These are phyloP conservation scores for Cheilosia soror DNA, from an alignment of 2,888 invertebrate species.

Conservation along the genomic window DNA sequence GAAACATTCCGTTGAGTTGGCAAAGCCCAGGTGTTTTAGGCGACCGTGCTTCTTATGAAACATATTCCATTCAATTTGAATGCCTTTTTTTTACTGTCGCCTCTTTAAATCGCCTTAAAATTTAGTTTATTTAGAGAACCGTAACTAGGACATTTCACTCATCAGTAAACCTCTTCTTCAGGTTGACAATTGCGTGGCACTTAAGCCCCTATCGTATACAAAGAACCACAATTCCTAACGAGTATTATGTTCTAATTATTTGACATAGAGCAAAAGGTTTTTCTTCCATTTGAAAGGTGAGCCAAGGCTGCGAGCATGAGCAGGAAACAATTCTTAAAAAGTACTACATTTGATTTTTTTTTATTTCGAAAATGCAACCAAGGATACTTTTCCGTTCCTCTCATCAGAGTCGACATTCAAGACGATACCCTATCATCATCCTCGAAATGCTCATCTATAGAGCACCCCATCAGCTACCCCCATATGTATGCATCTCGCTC, in stretches of 20 bases:
- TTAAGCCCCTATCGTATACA: constrained; percentile 14
- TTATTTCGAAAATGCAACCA: constrained; percentile 31
- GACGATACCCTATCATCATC: constrained; percentile 60
- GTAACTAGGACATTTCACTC: constrained; percentile 32
- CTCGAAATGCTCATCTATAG: constrained; percentile 61
- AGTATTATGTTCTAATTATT: constrained; percentile 64
- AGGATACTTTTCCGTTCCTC: constrained; percentile 62
- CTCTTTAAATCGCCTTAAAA: constrained; percentile 11
- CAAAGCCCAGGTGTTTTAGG: constrained; percentile 48
- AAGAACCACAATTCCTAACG: constrained; percentile 33
- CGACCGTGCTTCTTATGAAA: constrained; percentile 16
- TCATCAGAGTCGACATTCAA: constrained; percentile 67
- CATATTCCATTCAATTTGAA: constrained; percentile 36
- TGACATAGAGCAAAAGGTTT: constrained; percentile 23
- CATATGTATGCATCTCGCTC: constrained; percentile 26
- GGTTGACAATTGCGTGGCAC: constrained; percentile 48
- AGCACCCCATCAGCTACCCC: constrained; percentile 26
- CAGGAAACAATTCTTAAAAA: constrained; percentile 60
- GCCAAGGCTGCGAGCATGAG: constrained; percentile 34
- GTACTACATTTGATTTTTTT: background rate
- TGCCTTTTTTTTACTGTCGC: background rate
- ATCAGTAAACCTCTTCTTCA: constrained; percentile 29
- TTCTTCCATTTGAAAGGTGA: constrained; percentile 22
- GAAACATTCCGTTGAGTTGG: constrained; percentile 15
- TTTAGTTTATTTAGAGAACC: constrained; percentile 5